A percentile compares a stretch with the other conserved stretches of the same genome.
phyloP scores from a whole-genome alignment of 2,888 invertebrate species.

The Idaea straminata region DNA sequence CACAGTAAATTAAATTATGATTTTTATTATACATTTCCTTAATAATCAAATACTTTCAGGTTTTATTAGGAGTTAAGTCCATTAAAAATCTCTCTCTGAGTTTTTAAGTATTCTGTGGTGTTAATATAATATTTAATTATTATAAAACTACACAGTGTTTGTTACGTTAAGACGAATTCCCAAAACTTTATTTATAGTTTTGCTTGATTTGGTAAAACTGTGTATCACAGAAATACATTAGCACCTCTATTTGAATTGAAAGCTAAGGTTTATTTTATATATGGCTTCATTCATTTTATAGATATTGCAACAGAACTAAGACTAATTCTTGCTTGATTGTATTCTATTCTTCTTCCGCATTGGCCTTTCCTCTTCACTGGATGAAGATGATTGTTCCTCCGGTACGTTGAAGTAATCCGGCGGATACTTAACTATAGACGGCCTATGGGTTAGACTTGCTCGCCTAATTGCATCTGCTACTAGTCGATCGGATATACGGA shows the following conservation, averaged over 20 bases:
- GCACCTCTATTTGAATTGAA: no score
- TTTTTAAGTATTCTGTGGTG: no score
- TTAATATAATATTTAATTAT: no score
- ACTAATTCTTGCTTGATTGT: conserved; percentile 11
- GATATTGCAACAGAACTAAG: neutral
- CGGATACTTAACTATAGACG: conserved; percentile 65
- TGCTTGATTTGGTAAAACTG: neutral
- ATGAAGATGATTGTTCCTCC: conserved; percentile 59
- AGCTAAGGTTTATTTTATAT: neutral
- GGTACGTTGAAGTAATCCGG: conserved; percentile 62
- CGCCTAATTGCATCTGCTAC: conserved; percentile 67
- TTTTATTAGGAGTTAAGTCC: no score
- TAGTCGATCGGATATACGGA: conserved; percentile 58
- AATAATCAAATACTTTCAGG: no score
- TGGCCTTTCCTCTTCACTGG: conserved; percentile 57
- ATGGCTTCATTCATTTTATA: conserved; percentile 1
- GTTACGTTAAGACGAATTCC: no score
- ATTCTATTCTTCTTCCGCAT: conserved; percentile 30
- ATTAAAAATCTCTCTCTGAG: no score
- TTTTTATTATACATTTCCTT: no score
- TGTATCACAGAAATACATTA: neutral
- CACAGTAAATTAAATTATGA: neutral
- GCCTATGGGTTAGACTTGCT: conserved; percentile 63
- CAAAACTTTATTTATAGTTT: no score
- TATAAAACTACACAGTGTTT: no score